These are phyloP conservation scores for Anarrhichthys ocellatus DNA, from an alignment of 2,113 vertebrate species.

Conservation along the genomic window DNA sequence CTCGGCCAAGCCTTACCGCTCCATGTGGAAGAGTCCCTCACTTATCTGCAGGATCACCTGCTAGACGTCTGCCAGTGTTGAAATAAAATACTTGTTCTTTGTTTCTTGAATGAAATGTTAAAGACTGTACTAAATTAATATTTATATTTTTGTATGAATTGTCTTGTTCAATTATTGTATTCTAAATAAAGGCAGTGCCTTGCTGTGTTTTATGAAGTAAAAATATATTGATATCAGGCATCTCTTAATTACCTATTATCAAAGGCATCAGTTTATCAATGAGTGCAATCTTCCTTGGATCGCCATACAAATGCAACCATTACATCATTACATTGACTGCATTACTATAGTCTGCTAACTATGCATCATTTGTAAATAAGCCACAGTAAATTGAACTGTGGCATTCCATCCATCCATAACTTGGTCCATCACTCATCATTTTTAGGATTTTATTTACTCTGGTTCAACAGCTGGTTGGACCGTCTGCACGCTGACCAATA, in stretches of 20 bases:
- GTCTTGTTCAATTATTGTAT: background rate
- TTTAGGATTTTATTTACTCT: constrained; percentile 56
- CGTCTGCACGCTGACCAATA: constrained; percentile 69
- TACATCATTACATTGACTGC: background rate
- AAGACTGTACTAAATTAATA: background rate
- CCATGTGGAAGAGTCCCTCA: constrained; percentile 85
- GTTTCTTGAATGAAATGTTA: background rate
- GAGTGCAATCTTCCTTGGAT: background rate
- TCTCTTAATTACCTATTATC: background rate
- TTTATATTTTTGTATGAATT: constrained; percentile 2
- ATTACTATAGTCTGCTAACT: background rate
- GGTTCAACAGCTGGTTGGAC: constrained; percentile 77
- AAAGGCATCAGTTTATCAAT: background rate
- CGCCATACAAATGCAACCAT: background rate
- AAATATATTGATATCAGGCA: background rate
- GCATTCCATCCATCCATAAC: background rate
- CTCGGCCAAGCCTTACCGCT: constrained; percentile 82
- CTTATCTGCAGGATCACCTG: constrained; percentile 82
- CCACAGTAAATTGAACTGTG: background rate
- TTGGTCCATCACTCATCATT: background rate
- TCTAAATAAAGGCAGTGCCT: constrained; percentile 16
- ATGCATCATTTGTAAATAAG: background rate
- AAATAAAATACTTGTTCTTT: constrained; percentile 1
- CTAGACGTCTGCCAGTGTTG: constrained; percentile 70
- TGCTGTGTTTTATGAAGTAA: background rate